Evolutionary conservation across 2,888 invertebrate genomes (phyloP).

Genomic region (Automeris io): DNA sequence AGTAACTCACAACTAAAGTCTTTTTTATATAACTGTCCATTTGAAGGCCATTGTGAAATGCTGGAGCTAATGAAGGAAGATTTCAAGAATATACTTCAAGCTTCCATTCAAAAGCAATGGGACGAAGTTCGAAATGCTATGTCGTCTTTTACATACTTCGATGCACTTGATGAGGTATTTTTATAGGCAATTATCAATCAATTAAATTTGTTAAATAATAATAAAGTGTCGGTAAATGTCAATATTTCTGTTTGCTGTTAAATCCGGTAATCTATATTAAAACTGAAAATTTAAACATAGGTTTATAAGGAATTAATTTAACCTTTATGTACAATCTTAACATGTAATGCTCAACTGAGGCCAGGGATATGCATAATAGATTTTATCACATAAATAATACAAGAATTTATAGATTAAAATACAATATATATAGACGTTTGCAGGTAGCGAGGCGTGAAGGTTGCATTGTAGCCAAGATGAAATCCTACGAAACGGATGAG

Average conservation of each 20-base stretch:
- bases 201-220: no score
- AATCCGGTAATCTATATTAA: no score
- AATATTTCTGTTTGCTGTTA: no score
- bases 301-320: no score
- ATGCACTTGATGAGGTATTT: constrained; percentile 73
- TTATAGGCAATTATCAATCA: not conserved
- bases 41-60: constrained; percentile 79
- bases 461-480: constrained; percentile 80
- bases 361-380: not conserved
- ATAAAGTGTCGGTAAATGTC: no score
- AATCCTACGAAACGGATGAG: constrained; percentile 71
- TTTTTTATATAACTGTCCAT: no score
- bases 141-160: constrained; percentile 80
- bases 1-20: not conserved
- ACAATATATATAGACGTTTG: not conserved
- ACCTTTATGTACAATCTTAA: no score
- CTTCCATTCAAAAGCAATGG: constrained; percentile 78
- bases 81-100: constrained; percentile 79
- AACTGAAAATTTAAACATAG: no score
- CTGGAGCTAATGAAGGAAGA: constrained; percentile 79
- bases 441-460: constrained; percentile 78
- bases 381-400: not conserved
- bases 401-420: not conserved
- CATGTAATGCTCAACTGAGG: not conserved
- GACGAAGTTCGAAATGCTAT: constrained; percentile 77